Percentiles rank a stretch among this genome's conserved stretches.
Evolutionary conservation across 2,797 vertebrate genomes (phyloP).

Genomic region (Gymnopithys bicolor): DNA sequence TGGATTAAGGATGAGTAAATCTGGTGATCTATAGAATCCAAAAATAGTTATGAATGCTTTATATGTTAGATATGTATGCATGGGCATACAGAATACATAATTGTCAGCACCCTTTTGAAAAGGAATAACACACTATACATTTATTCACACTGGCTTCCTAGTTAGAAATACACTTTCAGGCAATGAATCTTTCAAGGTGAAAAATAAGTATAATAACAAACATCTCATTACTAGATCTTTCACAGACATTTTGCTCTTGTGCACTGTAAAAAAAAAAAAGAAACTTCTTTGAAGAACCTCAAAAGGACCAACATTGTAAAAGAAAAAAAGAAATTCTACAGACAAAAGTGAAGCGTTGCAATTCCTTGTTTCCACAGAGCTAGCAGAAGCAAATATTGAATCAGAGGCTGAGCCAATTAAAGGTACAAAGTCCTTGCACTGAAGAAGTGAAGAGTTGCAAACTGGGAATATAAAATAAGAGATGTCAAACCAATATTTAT

Average conservation of each 20-base stretch:
- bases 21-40: not conserved
- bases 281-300: slow-evolving; percentile 15
- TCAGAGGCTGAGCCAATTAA: slow-evolving; percentile 63
- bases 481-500: slow-evolving; percentile 47
- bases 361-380: slow-evolving; percentile 12
- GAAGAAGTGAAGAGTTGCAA: slow-evolving; percentile 30
- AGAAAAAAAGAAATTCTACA: slow-evolving; percentile 2
- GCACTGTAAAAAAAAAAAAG: not conserved
- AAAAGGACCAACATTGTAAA: not conserved
- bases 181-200: not conserved
- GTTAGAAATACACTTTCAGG: not conserved
- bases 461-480: slow-evolving; percentile 47
- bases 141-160: not conserved
- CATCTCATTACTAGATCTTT: not conserved
- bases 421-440: not conserved
- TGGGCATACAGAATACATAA: not conserved
- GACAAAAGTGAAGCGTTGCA: slow-evolving; percentile 48
- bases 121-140: not conserved
- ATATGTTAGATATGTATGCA: not conserved
- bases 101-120: not conserved
- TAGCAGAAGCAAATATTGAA: slow-evolving; percentile 57
- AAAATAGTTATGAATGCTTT: not conserved
- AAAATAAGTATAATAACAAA: not conserved
- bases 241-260: not conserved
- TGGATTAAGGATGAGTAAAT: not conserved